Base-by-base conservation (phyloP, 2,113 vertebrate genomes). In the Cyphomyrus plagiostoma region DNA sequence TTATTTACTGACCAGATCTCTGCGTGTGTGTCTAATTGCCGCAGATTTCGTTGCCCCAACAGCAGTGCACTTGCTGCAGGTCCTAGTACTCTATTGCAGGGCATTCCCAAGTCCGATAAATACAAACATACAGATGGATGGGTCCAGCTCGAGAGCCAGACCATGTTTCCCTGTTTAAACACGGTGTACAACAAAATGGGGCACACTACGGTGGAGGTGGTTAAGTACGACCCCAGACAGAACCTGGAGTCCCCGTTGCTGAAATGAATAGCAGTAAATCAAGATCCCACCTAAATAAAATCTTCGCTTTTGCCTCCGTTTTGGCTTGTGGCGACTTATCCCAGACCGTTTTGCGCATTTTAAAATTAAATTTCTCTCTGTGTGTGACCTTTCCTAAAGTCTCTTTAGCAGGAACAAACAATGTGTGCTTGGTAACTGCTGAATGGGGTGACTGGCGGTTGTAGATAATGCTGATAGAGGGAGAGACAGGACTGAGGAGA, bases 391-490 rank as follows among this genome's bases (percentile, higher is more conserved):
- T 53, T 87, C 48, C 85, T 53, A 9, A 53, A 87, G 50, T 53
- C 85, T 87, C 85, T 87, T 87, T 56, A 53, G 50, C 23, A 42
- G 50, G 85, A 87, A 21, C 85, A 87, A 88, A 58, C 87, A 42
- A 62, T 3, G 87, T 88, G 53, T 58, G 87, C 52, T 50, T 45
- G 56, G 82, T 84, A n/a, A 84, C 82, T 84, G 82, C 39, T 48
- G 82, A 84, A 48, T n/a, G 39, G 26, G 53, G 56, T 62, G 21
- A 35, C 87, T 42, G 26, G 39, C 39, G 56, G 56, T 45, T 21
- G 53, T 45, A 45, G 85, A 87, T 87, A 53, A 87, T 53, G 50
- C 13, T 48, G 85, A 87, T 35, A 19, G 85, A 30, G 50, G 48
- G 8, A 35, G 56, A 19, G 87, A 13, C 35, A 10, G 86, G 52